Percentiles rank a stretch among this genome's conserved stretches.
phyloP scores from a whole-genome alignment of 2,888 invertebrate species.

The Brachynemurus nebulosus region DNA sequence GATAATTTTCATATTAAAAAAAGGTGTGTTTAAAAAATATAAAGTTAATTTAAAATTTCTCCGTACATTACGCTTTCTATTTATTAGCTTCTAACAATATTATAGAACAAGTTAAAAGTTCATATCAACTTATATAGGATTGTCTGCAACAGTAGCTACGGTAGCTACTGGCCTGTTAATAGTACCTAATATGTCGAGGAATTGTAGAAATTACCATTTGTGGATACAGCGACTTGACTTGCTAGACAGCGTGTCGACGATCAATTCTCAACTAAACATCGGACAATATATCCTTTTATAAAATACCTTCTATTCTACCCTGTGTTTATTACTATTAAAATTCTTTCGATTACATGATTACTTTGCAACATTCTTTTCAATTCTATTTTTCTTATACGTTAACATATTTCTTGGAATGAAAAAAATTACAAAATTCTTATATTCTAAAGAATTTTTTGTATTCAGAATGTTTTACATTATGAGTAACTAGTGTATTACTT shows the following conservation, averaged over 20 bases:
- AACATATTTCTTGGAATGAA: too few species aligned
- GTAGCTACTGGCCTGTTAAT: background rate
- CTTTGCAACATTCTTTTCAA: too few species aligned
- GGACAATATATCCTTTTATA: background rate
- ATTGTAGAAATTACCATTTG: constrained; percentile 1
- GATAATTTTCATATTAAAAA: background rate
- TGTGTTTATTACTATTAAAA: background rate
- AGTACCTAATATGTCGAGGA: background rate
- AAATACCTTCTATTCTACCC: background rate
- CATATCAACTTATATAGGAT: background rate
- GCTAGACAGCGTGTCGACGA: constrained; percentile 2
- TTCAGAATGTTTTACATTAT: too few species aligned
- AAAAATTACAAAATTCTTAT: too few species aligned
- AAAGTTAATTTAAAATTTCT: too few species aligned
- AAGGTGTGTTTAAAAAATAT: too few species aligned
- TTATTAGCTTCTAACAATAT: background rate
- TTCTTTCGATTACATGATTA: background rate
- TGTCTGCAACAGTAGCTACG: background rate
- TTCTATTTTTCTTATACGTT: too few species aligned
- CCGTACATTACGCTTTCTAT: background rate
- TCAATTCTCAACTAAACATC: background rate
- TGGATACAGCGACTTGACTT: background rate
- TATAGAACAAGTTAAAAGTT: too few species aligned
- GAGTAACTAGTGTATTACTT: too few species aligned
- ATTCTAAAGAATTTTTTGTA: too few species aligned